Evolutionary conservation across 2,113 vertebrate species (phyloP).

Genomic region (Eptesicus fuscus): DNA sequence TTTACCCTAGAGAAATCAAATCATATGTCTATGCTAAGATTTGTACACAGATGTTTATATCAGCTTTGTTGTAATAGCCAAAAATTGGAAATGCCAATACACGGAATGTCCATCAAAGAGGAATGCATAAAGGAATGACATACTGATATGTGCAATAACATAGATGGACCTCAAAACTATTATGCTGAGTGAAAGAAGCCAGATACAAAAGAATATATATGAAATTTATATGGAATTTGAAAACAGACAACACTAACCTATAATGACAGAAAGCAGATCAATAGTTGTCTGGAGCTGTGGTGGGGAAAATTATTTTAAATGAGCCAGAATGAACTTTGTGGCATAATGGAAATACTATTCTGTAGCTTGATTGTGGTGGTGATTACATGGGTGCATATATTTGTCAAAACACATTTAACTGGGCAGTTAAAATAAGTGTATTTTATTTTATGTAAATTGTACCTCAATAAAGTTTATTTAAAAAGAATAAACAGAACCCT

Average conservation of each 20-base stretch:
- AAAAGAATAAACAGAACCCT: background rate
- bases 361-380: background rate
- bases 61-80: background rate
- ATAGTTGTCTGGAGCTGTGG: background rate
- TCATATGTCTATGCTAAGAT: background rate
- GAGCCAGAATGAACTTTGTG: background rate
- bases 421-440: background rate
- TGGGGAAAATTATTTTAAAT: background rate
- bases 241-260: background rate
- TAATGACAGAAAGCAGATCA: background rate
- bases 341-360: background rate
- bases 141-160: background rate
- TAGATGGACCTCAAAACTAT: background rate
- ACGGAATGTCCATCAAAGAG: background rate
- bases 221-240: background rate
- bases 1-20: background rate
- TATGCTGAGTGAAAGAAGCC: background rate
- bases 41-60: background rate
- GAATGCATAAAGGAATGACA: background rate
- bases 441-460: background rate
- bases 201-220: background rate
- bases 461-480: too few relatives aligned
- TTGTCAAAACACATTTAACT: background rate
- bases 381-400: background rate
- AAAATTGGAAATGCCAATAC: background rate